Base-by-base conservation (phyloP, 2,113 vertebrate species). In the Periophthalmus modestus region DNA sequence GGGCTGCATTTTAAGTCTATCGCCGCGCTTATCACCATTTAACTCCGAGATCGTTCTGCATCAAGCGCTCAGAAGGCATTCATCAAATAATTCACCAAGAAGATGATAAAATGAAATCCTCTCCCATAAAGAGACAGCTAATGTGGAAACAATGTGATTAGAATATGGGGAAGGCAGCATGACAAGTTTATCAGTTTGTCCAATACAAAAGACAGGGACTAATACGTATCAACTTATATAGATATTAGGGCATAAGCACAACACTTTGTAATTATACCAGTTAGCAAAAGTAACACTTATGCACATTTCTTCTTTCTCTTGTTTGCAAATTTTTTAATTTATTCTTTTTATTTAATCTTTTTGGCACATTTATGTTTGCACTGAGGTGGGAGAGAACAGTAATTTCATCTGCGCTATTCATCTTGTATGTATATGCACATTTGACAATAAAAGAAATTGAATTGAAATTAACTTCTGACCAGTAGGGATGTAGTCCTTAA, bases 1-100 rank as follows among this genome's bases (percentile, higher is more conserved):
- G 82, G 23, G 84, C 77, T 77, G 71, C 43, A 79, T 81, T 78
- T 79, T 54, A 77, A 81, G 43, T 66, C 59, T 80, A 84, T 86
- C 82, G 82, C 70, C 54, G 36, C 43, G 72, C 83, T 88, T 77
- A 91, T 93, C 91, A 85, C 89, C 86, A 79, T 28, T 39, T 76
- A 83, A 52, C 78, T 71, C 65, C 63, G 76, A 90, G 79, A 90
- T 80, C 80, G 74, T 70, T 77, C 78, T 63, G 73, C 82, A 85
- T 86, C 75, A 34, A 10, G 68, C 68, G 72, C 50, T 65, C 72
- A 68, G 75, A 83, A 65, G 78, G 66, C 39, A 66, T 74, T 74
- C 55, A 79, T 74, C 68, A 80, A 86, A 75, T 87, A 77, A 83
- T 87, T 79, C 36, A 82, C 36, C 77, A 59, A 80, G 43, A 19